Evolutionary conservation across 2,888 invertebrate genomes (phyloP).

Genomic region (Loripinus fragilis): DNA sequence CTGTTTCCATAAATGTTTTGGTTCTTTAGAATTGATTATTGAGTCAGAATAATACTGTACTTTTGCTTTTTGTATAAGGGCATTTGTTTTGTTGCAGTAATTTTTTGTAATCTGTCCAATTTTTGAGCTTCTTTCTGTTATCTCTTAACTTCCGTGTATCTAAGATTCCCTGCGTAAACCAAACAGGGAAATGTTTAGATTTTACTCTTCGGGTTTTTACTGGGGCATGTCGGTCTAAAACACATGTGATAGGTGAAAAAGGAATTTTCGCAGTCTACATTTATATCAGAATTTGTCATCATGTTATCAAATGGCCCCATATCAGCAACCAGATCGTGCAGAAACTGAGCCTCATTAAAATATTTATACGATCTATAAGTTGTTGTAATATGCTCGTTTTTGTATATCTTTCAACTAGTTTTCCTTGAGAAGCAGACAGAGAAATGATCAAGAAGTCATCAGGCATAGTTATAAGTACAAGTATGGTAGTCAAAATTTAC

Average conservation of each 20-base stretch:
- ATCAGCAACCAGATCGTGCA: not conserved
- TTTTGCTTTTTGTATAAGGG: not conserved
- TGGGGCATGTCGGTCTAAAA: not conserved
- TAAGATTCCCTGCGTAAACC: not conserved
- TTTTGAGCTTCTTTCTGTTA: not conserved
- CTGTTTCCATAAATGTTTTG: not conserved
- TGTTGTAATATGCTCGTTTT: not conserved
- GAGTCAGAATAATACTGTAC: not conserved
- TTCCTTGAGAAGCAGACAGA: slow-evolving; percentile 3
- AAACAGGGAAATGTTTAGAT: not conserved
- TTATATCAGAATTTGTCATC: not conserved
- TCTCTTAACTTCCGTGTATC: not conserved
- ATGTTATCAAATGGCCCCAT: not conserved
- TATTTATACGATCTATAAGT: not conserved
- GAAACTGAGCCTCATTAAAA: not conserved
- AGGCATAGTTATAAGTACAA: not conserved
- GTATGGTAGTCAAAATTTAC: too few species aligned
- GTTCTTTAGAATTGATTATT: not conserved
- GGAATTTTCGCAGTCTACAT: not conserved
- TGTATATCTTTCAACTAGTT: not conserved
- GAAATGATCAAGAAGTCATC: not conserved
- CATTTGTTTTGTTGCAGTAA: not conserved
- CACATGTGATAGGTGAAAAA: not conserved
- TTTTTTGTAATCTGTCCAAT: not conserved
- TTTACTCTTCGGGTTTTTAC: not conserved